Percentiles rank a stretch among this genome's conserved stretches.
Conservation (phyloP, 2,113 vertebrate genomes). For the Tupaia tana region DNA sequence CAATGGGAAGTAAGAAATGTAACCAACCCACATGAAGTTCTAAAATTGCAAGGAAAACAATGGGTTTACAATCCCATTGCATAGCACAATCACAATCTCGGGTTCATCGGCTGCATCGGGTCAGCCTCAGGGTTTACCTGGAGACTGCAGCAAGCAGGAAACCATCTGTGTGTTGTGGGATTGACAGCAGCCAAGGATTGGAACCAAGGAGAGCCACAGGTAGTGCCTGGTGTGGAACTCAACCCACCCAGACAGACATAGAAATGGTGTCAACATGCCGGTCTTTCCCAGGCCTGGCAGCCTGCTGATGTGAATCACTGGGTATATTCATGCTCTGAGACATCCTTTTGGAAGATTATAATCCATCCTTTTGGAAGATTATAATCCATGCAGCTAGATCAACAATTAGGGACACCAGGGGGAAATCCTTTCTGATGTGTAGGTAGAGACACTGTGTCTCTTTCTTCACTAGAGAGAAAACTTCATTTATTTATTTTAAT, state of each 20-base stretch:
- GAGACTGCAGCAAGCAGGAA: not conserved
- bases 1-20: not conserved
- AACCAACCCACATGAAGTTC: not conserved
- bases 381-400: not conserved
- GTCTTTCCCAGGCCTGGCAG: not conserved
- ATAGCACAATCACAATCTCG: not conserved
- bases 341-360: not conserved
- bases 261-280: no score
- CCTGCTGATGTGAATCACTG: not conserved
- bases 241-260: not conserved
- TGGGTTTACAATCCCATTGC: rapidly evolving
- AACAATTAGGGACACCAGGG: not conserved
- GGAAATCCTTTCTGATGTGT: not conserved
- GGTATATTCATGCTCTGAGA: not conserved
- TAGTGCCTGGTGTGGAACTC: not conserved
- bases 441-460: not conserved
- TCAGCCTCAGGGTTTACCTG: not conserved
- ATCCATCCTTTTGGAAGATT: not conserved
- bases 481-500: no score
- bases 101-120: not conserved
- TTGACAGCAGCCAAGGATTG: not conserved
- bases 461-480: not conserved
- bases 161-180: no score
- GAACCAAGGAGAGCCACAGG: not conserved
- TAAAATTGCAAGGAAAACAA: not conserved